Evolutionary conservation across 2,888 invertebrate genomes (phyloP).

Genomic region (Amphipyra berbera): DNA sequence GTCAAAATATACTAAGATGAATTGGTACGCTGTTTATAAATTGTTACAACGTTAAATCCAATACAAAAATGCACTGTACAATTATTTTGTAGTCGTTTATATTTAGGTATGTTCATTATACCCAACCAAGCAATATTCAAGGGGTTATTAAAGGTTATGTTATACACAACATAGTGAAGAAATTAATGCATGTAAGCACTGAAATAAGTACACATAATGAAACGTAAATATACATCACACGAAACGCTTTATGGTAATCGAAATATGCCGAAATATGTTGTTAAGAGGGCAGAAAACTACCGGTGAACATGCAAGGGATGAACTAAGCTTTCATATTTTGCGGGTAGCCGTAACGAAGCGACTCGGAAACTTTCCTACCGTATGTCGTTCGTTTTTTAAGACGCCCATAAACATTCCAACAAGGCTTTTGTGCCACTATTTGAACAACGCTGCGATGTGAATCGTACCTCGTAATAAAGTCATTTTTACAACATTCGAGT

Average conservation of each 20-base stretch:
- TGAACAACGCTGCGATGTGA: slow-evolving; percentile 70
- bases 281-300: slow-evolving; percentile 88
- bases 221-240: slow-evolving; percentile 86
- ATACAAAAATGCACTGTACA: slow-evolving; percentile 26
- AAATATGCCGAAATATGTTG: slow-evolving; percentile 90
- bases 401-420: slow-evolving; percentile 81
- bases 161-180: slow-evolving; percentile 67
- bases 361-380: slow-evolving; percentile 79
- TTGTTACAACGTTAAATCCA: slow-evolving; percentile 1
- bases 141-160: slow-evolving; percentile 55
- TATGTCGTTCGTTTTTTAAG: slow-evolving; percentile 82
- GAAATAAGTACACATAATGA: slow-evolving; percentile 77
- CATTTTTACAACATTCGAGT: slow-evolving; percentile 76
- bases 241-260: slow-evolving; percentile 90
- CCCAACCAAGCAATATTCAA: slow-evolving; percentile 26
- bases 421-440: slow-evolving; percentile 79
- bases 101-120: slow-evolving; percentile 3
- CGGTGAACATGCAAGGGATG: slow-evolving; percentile 87
- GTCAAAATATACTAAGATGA: no score
- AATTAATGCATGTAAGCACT: slow-evolving; percentile 79
- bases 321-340: slow-evolving; percentile 87
- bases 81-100: slow-evolving; percentile 29
- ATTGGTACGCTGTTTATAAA: not conserved
- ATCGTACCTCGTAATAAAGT: slow-evolving; percentile 77
- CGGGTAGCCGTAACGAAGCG: slow-evolving; percentile 81